These are phyloP conservation scores for Teleogryllus occipitalis DNA, from an alignment of 1,140 invertebrate genomes.

Conservation along the genomic window DNA sequence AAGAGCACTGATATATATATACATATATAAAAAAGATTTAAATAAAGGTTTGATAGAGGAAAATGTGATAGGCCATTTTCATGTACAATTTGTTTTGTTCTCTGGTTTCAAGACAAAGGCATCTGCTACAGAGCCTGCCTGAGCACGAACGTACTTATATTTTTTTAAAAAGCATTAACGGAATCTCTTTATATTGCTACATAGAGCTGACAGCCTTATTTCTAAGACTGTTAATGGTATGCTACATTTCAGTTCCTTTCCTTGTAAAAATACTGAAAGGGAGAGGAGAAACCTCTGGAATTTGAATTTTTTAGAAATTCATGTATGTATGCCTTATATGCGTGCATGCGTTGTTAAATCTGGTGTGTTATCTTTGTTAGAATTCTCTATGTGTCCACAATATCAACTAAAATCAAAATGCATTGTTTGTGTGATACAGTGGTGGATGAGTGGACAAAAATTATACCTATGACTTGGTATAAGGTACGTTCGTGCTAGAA, in stretches of 20 bases:
- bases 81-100: background rate
- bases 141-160: slow-evolving; percentile 4
- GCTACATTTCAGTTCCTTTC: background rate
- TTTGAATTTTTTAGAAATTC: background rate
- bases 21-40: background rate
- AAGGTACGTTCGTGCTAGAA: slow-evolving; percentile 3
- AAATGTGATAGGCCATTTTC: background rate
- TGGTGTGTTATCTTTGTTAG: background rate
- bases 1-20: slow-evolving; percentile 5
- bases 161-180: background rate
- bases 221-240: background rate
- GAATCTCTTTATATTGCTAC: slow-evolving; percentile 5
- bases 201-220: background rate
- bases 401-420: slow-evolving; percentile 6
- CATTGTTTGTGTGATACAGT: slow-evolving; percentile 1
- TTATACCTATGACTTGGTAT: background rate
- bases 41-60: slow-evolving; percentile 5
- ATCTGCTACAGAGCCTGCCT: background rate
- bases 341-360: background rate
- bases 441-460: background rate
- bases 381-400: background rate
- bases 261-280: background rate
- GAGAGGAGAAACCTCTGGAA: background rate
- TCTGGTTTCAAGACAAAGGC: background rate
- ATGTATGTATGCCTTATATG: slow-evolving; percentile 5